These are phyloP conservation scores for Monopis laevigella DNA, from an alignment of 2,888 invertebrate genomes.

Conservation along the genomic window DNA sequence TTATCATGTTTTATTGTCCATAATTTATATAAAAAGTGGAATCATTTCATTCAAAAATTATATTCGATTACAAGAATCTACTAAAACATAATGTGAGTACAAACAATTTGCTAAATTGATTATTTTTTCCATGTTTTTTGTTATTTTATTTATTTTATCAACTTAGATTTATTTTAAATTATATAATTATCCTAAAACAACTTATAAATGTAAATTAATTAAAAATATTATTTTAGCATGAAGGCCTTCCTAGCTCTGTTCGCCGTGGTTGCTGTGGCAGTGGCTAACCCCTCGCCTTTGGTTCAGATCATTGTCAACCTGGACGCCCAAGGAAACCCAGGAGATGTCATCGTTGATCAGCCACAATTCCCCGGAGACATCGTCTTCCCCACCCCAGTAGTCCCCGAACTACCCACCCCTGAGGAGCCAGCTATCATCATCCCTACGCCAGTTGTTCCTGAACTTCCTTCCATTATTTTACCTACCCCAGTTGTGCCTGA, in stretches of 20 bases:
- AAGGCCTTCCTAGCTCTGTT: slow-evolving; percentile 31
- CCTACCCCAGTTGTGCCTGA: slow-evolving; percentile 13
- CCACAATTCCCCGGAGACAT: slow-evolving; percentile 11
- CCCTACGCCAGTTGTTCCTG: slow-evolving; percentile 12
- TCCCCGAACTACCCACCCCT: slow-evolving; percentile 13
- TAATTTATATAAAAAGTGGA: no score
- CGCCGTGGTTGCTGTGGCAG: slow-evolving; percentile 33
- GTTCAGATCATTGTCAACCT: slow-evolving; percentile 35
- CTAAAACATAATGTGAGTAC: no score
- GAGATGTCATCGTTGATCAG: slow-evolving; percentile 18
- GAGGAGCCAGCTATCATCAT: slow-evolving; percentile 9
- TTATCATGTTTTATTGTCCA: no score
- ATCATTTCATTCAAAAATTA: no score
- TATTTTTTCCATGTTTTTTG: no score
- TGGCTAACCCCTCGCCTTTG: slow-evolving; percentile 33
- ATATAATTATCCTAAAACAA: no score
- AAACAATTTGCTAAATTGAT: no score
- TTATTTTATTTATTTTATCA: no score
- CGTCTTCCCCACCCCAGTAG: slow-evolving; percentile 15
- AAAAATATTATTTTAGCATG: no score
- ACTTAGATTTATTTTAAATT: no score
- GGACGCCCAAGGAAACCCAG: slow-evolving; percentile 22
- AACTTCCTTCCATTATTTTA: slow-evolving; percentile 11
- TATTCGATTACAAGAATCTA: no score
- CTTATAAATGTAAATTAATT: no score